Evolutionary conservation across 2,797 vertebrate species (phyloP).

Genomic region (Arctocebus calabarensis): DNA sequence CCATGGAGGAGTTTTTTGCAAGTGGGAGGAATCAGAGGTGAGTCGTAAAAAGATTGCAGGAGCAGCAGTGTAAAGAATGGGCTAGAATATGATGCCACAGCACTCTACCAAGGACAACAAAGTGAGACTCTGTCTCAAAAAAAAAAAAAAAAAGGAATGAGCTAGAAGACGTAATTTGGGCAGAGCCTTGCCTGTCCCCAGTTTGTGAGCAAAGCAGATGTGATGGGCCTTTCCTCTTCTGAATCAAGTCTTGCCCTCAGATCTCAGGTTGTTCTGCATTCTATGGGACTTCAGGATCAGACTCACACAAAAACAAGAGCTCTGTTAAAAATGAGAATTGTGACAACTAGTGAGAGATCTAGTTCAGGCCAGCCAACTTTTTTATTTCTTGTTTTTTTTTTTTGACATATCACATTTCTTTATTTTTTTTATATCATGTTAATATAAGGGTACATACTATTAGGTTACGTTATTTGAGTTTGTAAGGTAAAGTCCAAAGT

Average conservation of each 20-base stretch:
- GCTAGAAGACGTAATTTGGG: background rate
- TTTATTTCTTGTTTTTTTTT: no score
- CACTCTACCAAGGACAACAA: no score
- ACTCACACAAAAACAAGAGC: background rate
- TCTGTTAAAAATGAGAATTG: background rate
- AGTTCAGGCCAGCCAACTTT: no score
- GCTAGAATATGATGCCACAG: no score
- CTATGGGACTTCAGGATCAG: background rate
- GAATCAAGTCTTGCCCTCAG: background rate
- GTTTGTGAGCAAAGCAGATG: background rate
- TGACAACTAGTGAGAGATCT: background rate
- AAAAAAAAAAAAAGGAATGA: no score
- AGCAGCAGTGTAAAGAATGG: background rate
- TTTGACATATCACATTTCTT: no score
- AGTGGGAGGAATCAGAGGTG: background rate
- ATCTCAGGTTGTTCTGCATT: background rate
- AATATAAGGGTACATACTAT: no score
- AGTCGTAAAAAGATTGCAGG: accelerated
- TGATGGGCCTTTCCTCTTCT: background rate
- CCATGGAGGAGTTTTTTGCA: background rate
- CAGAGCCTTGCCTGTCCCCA: background rate
- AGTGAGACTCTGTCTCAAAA: no score
- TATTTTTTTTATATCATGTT: no score
- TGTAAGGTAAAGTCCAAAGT: no score
- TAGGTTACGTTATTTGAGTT: no score